A percentile compares a stretch with the other conserved stretches of the same genome.
Conservation (phyloP, 1,140 invertebrate species). For the Drosophila watanabei region DNA sequence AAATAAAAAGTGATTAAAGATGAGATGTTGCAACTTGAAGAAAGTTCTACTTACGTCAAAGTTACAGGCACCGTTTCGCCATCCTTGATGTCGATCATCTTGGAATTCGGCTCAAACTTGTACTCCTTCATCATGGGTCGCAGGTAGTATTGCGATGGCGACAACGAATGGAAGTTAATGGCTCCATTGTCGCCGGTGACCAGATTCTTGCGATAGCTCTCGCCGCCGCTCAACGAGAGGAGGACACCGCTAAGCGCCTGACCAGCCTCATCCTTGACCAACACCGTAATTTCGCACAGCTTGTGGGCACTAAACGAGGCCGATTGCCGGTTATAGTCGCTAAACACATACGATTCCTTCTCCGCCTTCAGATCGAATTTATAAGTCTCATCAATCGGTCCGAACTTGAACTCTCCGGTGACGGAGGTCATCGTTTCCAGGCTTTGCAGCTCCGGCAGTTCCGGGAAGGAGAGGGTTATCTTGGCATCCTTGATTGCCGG, state of each 20-base stretch:
- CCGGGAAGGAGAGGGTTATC: constrained; percentile 86
- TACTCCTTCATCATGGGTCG: constrained; percentile 99
- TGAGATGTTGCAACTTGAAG: background rate
- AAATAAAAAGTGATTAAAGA: background rate
- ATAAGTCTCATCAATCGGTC: constrained; percentile 89
- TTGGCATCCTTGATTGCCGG: constrained; percentile 88
- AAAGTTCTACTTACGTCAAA: constrained; percentile 87
- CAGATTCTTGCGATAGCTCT: constrained; percentile 95
- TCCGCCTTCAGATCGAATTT: constrained; percentile 91
- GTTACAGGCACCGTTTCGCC: constrained; percentile 91
- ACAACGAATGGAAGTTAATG: constrained; percentile 93
- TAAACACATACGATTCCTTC: constrained; percentile 95
- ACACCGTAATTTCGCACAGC: constrained; percentile 94
- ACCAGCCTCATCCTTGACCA: constrained; percentile 90
- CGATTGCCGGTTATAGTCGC: constrained; percentile 88
- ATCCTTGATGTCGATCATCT: constrained; percentile 94
- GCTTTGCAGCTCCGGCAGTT: constrained; percentile 72
- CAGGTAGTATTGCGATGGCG: constrained; percentile 96
- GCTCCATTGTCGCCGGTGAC: constrained; percentile 92
- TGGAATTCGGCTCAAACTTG: constrained; percentile 94
- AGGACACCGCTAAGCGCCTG: constrained; percentile 90
- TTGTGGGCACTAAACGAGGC: constrained; percentile 94
- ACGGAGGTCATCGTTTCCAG: constrained; percentile 79
- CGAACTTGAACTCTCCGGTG: constrained; percentile 92
- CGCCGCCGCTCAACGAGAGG: constrained; percentile 95